A percentile compares a stretch with the other conserved stretches of the same genome.
Conservation (phyloP, 2,113 vertebrate genomes). For the Crotalus horridus region DNA sequence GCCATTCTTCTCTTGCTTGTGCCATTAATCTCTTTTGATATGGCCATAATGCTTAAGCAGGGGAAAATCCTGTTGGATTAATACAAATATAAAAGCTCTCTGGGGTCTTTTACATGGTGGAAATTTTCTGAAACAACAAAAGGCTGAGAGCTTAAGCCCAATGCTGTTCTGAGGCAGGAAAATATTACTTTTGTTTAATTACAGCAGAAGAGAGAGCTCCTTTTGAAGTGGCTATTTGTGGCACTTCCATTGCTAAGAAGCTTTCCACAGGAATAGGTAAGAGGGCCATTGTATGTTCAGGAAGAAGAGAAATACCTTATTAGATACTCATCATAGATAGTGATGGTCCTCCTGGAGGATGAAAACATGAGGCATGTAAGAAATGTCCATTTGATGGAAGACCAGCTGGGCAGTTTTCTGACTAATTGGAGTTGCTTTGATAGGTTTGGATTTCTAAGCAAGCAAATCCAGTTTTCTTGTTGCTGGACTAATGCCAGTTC, state of each 20-base stretch:
- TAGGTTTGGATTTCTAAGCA: neutral
- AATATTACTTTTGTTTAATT: constrained; percentile 59
- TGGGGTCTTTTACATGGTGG: neutral
- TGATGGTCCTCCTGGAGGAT: neutral
- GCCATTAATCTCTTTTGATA: constrained; percentile 13
- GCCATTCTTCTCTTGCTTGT: neutral
- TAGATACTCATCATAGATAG: neutral
- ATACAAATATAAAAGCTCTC: neutral
- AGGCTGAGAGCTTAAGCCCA: constrained; percentile 14
- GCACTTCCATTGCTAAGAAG: neutral
- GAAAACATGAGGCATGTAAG: neutral
- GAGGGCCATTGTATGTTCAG: neutral
- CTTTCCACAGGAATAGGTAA: neutral
- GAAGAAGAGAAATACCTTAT: neutral
- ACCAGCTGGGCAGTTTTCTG: neutral
- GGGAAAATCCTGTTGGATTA: neutral
- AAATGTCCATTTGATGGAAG: neutral
- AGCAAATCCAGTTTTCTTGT: neutral
- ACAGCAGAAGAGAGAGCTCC: constrained; percentile 43
- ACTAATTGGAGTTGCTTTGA: neutral
- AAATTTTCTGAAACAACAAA: constrained; percentile 55
- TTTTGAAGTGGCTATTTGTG: constrained; percentile 3
- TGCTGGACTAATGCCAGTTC: neutral
- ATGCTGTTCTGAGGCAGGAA: constrained; percentile 57
- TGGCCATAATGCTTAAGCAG: constrained; percentile 2